Percentiles rank a stretch among this genome's conserved stretches.
Conservation (phyloP, 2,888 invertebrate genomes). For the Calameuta filiformis region DNA sequence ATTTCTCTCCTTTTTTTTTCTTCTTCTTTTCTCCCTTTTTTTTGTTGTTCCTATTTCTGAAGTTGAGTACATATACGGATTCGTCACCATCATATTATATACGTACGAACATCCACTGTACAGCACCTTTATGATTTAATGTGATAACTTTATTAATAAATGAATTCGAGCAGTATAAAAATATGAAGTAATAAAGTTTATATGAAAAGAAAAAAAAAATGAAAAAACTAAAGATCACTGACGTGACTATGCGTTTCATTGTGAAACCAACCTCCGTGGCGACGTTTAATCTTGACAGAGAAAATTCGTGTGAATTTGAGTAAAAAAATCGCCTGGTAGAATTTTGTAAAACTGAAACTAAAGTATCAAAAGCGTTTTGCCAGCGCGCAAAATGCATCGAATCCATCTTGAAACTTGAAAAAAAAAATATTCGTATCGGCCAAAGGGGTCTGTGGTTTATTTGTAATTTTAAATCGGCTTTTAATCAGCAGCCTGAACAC, state of each 20-base stretch:
- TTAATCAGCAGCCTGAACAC: neutral
- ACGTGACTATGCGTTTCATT: neutral
- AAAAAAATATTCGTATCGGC: no score
- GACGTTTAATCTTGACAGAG: neutral
- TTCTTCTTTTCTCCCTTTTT: conserved; percentile 24
- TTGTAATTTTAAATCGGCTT: neutral
- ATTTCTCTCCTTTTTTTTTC: conserved; percentile 40
- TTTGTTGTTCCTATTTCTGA: conserved; percentile 58
- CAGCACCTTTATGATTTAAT: conserved; percentile 63
- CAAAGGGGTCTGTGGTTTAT: no score
- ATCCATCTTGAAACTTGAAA: neutral
- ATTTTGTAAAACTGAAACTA: neutral
- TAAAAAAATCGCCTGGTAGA: neutral
- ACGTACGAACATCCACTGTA: conserved; percentile 53
- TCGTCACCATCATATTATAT: conserved; percentile 20
- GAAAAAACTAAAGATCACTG: neutral
- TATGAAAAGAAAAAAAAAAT: neutral
- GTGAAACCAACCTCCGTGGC: neutral
- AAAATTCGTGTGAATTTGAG: neutral
- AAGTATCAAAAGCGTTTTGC: neutral
- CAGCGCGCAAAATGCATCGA: neutral
- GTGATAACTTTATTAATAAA: conserved; percentile 62
- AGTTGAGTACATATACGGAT: conserved; percentile 48
- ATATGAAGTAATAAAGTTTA: conserved; percentile 30
- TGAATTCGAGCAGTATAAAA: conserved; percentile 49